Conservation (phyloP, 53 echinoderm and acorn worm genomes). For the Hippasteria phrygiana region DNA sequence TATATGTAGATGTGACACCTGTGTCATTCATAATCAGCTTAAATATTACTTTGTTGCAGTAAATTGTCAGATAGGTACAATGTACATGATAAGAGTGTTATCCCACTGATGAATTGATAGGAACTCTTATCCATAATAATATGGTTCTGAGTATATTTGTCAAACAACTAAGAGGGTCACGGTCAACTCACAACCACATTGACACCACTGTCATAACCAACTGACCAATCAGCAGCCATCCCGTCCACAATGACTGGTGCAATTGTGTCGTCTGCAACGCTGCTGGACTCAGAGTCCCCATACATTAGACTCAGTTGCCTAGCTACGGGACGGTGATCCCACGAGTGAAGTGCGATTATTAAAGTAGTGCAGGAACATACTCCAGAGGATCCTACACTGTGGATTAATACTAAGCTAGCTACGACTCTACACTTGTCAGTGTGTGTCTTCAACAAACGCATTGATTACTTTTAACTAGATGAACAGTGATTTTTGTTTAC, state of each 20-base stretch:
- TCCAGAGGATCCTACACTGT: neutral
- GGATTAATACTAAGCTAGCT: neutral
- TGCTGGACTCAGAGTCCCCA: neutral
- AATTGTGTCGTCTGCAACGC: constrained; percentile 40
- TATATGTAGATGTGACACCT: no score
- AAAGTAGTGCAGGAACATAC: neutral
- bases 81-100: neutral
- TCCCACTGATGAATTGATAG: neutral
- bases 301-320: constrained; percentile 48
- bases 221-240: neutral
- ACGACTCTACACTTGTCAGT: neutral
- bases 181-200: neutral
- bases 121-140: neutral
- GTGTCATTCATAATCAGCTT: no score
- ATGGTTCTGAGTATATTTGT: neutral
- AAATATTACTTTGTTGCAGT: no score
- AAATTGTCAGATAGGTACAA: no score
- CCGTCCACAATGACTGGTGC: constrained; percentile 8
- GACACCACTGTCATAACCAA: neutral
- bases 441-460: neutral
- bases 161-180: neutral
- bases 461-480: constrained; percentile 23
- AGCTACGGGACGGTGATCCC: constrained; percentile 18
- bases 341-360: constrained; percentile 31
- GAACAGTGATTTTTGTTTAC: neutral